Base-by-base conservation (phyloP, 2,113 vertebrate genomes). In the Burhinus bistriatus region DNA sequence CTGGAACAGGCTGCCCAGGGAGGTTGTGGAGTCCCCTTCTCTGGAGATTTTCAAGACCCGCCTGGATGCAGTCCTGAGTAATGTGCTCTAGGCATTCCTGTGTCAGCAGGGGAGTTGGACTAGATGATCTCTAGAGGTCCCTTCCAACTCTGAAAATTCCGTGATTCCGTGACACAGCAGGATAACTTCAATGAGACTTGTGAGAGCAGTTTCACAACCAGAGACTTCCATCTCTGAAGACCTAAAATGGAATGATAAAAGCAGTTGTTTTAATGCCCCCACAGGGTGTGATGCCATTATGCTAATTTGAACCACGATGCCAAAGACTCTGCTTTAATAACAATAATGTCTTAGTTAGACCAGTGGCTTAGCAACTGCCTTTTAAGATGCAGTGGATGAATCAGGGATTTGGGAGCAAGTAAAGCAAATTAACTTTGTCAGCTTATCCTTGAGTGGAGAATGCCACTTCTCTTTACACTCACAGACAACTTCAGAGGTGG, bases 231-330 rank as follows among this genome's bases (percentile, higher is more conserved):
- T 92, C 89, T 90, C 89, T 90, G 84, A 95, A 93, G 96, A 87
- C 89, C 89, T 93, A 90, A 95, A 87, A 65, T 69, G 68, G 91
- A 91, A 92, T 18, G 45, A 92, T 91, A 80, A 95, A 95, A 97
- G 82, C 44, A 95, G 84, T 87, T 96, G 79, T 94, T 95, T 84
- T 96, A 95, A 96, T 95, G 72, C 94, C 86, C 89, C 91, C 87
- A 94, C 66, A 92, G 87, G 68, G 94, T 95, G 76, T 90, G 90
- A 95, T 96, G 87, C 59, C 1, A 1, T 88, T 95, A 95, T 95
- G 89, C 65, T 97, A 96, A 96, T 94, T 95, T 93, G 55, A 42
- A 70, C 94, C 92, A 94, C 84, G 94, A 73, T 25, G 34, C 82
- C 62, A 83, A 78, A 92, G 78, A 91, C 68, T 83, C 80, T 76